A percentile compares a stretch with the other conserved stretches of the same genome.
These are phyloP conservation scores for Otocyon megalotis DNA, from an alignment of 2,113 vertebrate genomes.

Conservation along the genomic window DNA sequence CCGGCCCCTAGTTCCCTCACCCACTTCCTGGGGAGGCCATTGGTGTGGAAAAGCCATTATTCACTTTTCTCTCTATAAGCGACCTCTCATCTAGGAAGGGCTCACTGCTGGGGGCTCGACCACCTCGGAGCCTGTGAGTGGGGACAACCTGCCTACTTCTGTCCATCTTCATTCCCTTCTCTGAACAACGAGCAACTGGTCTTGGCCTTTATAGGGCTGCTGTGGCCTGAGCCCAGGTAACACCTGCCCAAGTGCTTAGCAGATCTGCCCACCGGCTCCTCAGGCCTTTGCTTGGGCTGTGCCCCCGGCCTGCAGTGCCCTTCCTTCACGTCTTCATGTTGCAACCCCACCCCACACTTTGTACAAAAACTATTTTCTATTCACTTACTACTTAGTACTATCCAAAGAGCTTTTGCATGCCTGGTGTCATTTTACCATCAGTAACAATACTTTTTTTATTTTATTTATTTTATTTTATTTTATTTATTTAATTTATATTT, in stretches of 20 bases:
- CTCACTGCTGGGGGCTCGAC: not conserved
- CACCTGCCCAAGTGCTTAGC: rapidly evolving
- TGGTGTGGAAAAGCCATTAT: not conserved
- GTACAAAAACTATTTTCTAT: too few species aligned
- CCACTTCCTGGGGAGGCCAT: not conserved
- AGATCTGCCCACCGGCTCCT: rapidly evolving
- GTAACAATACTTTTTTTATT: not conserved
- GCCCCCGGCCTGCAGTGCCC: rapidly evolving
- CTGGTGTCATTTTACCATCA: not conserved
- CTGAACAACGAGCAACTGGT: not conserved
- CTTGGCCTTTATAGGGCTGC: not conserved
- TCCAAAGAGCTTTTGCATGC: not conserved
- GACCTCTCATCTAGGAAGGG: not conserved
- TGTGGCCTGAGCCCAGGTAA: not conserved
- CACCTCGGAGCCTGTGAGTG: not conserved
- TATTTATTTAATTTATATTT: not conserved
- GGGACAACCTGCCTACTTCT: not conserved
- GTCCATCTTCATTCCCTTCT: not conserved
- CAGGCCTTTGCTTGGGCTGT: not conserved
- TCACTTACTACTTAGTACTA: not conserved
- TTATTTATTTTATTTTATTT: too few species aligned
- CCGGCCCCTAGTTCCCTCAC: not conserved
- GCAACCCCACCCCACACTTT: not conserved
- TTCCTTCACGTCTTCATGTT: not conserved
- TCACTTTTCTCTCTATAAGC: not conserved